Evolutionary conservation across 2,888 invertebrate species (phyloP).

Genomic region (Parascotia fuliginaria): DNA sequence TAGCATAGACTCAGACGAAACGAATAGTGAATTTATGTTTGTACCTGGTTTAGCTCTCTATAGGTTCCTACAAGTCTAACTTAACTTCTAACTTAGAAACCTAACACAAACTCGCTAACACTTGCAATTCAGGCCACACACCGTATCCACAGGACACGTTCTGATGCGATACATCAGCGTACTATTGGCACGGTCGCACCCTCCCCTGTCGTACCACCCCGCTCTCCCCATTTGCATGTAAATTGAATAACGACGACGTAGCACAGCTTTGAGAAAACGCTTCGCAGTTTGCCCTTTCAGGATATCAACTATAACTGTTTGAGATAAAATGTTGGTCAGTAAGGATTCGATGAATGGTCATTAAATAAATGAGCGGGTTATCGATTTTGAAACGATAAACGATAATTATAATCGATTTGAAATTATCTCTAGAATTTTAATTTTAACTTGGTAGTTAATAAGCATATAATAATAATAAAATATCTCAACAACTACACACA

Average conservation of each 20-base stretch:
- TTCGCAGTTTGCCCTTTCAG: conserved; percentile 65
- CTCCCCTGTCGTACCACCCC: conserved; percentile 38
- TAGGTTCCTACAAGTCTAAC: conserved; percentile 1
- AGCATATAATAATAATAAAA: too few relatives aligned
- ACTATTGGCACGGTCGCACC: conserved; percentile 73
- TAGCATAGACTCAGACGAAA: too few relatives aligned
- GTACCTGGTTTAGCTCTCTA: neutral
- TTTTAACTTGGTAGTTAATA: too few relatives aligned
- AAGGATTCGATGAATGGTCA: neutral
- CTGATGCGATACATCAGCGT: conserved; percentile 82
- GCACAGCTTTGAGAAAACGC: conserved; percentile 65
- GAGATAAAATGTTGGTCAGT: conserved; percentile 37
- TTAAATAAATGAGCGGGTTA: too few relatives aligned
- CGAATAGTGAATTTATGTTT: too few relatives aligned
- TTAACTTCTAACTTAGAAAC: conserved; percentile 11
- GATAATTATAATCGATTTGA: too few relatives aligned
- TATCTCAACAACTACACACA: too few relatives aligned
- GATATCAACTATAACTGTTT: conserved; percentile 54
- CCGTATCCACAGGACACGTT: conserved; percentile 66
- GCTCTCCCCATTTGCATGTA: conserved; percentile 80
- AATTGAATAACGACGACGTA: conserved; percentile 84
- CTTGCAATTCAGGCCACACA: conserved; percentile 28
- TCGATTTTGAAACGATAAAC: too few relatives aligned
- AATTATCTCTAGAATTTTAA: too few relatives aligned
- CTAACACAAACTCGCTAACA: conserved; percentile 5